phyloP scores from a whole-genome alignment of 2,113 vertebrate genomes.

The Aegithalos caudatus region DNA sequence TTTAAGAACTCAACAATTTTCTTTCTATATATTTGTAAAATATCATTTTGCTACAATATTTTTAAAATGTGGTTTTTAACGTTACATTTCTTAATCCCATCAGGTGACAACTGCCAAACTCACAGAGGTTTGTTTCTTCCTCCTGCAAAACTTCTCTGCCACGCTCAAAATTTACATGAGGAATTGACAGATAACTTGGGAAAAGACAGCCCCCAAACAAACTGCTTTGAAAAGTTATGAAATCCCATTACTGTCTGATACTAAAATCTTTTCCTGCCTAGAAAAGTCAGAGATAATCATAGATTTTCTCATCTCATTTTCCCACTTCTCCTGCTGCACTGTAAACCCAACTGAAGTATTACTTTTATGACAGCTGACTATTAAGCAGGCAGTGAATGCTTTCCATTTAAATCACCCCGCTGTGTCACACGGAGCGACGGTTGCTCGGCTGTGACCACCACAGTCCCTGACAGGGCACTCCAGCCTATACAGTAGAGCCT shows the following conservation, averaged over 20 bases:
- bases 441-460: background rate
- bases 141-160: constrained; percentile 3
- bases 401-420: background rate
- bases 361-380: constrained; percentile 32
- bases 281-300: background rate
- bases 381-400: background rate
- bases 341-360: background rate
- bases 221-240: background rate
- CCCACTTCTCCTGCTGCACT: background rate
- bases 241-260: background rate
- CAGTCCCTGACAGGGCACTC: background rate
- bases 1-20: background rate
- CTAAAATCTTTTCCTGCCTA: background rate
- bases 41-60: background rate
- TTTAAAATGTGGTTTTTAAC: background rate
- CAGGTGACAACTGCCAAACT: background rate
- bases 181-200: background rate
- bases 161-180: background rate
- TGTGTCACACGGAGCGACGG: background rate
- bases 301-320: background rate
- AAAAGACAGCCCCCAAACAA: background rate
- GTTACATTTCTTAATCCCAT: background rate
- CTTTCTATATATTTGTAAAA: background rate
- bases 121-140: background rate
- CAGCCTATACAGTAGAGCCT: background rate